A percentile compares a stretch with the other conserved stretches of the same genome.
Evolutionary conservation across 2,113 vertebrate genomes (phyloP).

Genomic region (Pseudopipra pipra): DNA sequence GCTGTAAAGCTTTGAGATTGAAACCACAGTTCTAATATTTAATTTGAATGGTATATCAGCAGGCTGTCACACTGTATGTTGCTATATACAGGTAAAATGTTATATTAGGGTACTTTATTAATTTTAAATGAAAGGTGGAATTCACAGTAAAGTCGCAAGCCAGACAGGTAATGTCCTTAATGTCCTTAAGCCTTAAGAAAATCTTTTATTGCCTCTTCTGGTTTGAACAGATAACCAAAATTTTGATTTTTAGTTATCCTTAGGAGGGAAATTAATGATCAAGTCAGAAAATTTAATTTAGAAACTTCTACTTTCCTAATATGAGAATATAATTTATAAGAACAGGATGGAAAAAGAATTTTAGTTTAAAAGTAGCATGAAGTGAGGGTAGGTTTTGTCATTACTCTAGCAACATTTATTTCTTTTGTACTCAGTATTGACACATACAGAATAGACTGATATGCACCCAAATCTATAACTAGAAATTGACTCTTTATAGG

Average conservation of each 20-base stretch:
- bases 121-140: background rate
- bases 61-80: background rate
- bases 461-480: background rate
- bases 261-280: background rate
- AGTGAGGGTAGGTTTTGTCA: background rate
- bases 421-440: background rate
- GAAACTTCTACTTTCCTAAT: conserved; percentile 6
- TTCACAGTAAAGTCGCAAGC: background rate
- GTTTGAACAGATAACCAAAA: background rate
- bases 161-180: background rate
- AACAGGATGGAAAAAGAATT: background rate
- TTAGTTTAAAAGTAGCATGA: background rate
- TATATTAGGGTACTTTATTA: background rate
- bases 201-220: background rate
- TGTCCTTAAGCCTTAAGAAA: background rate
- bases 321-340: background rate
- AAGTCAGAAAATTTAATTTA: conserved; percentile 2
- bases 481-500: background rate
- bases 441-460: background rate
- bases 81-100: background rate
- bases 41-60: background rate
- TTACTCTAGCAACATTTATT: background rate
- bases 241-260: background rate
- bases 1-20: background rate
- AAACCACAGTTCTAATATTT: background rate